Evolutionary conservation across 2,797 vertebrate genomes (phyloP).

Genomic region (Cirrhinus mrigala): DNA sequence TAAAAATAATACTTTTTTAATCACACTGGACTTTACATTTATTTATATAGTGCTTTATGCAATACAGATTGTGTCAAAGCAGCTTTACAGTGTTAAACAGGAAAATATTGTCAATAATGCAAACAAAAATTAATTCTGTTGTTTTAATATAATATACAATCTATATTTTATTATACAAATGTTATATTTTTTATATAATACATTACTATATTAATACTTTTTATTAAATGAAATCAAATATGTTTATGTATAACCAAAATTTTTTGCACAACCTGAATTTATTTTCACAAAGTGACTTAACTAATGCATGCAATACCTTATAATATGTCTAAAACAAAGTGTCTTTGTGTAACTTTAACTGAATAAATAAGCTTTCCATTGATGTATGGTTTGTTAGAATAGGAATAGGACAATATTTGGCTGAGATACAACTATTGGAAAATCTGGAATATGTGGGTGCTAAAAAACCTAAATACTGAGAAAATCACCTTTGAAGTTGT

Average conservation of each 20-base stretch:
- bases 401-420: too few species aligned
- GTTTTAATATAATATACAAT: not conserved
- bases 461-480: too few species aligned
- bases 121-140: not conserved
- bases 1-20: not conserved
- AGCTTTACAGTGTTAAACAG: not conserved
- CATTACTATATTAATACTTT: not conserved
- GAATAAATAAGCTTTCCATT: too few species aligned
- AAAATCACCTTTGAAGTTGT: too few species aligned
- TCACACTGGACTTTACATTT: not conserved
- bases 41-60: not conserved
- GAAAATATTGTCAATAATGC: not conserved
- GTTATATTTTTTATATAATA: not conserved
- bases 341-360: too few species aligned
- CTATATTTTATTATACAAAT: not conserved
- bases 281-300: not conserved
- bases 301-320: not conserved
- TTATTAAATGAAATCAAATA: not conserved
- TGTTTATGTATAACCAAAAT: not conserved
- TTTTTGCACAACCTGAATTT: too few species aligned
- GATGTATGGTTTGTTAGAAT: too few species aligned
- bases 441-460: too few species aligned
- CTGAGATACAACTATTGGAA: too few species aligned
- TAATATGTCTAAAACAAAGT: too few species aligned
- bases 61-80: conserved; percentile 1